Percentiles rank a stretch among this genome's conserved stretches.
phyloP scores from a whole-genome alignment of 2,113 vertebrate genomes.

The Cyanoramphus novaezelandiae region DNA sequence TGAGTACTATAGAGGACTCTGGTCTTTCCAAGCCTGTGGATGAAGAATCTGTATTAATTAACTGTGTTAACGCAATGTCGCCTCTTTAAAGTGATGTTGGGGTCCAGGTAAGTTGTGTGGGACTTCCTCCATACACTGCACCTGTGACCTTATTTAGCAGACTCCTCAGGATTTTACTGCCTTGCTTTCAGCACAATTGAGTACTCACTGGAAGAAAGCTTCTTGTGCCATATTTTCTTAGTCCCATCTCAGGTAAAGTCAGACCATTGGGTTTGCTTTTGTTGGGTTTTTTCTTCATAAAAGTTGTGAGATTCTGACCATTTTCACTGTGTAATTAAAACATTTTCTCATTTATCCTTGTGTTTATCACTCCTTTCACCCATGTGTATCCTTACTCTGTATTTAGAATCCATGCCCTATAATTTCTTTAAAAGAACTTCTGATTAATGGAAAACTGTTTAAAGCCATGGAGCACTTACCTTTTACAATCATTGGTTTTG shows the following conservation, averaged over 20 bases:
- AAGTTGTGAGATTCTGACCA: neutral
- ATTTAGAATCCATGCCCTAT: neutral
- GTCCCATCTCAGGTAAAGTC: neutral
- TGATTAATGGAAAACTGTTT: neutral
- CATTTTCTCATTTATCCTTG: neutral
- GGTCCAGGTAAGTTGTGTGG: neutral
- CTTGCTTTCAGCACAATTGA: neutral
- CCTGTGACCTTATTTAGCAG: neutral
- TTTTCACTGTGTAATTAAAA: neutral
- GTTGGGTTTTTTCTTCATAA: neutral
- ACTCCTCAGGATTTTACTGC: neutral
- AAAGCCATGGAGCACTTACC: neutral
- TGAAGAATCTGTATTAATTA: neutral
- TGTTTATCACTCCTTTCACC: neutral
- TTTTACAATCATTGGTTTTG: neutral
- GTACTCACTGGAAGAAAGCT: neutral
- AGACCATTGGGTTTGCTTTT: neutral
- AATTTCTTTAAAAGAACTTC: neutral
- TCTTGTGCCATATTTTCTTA: neutral
- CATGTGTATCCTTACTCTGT: neutral
- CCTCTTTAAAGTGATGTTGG: neutral
- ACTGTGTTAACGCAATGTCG: neutral
- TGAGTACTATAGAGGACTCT: neutral
- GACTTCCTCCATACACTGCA: neutral
- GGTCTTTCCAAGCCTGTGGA: neutral